Conservation (phyloP, 23 tunicate genomes). For the Styela clava region DNA sequence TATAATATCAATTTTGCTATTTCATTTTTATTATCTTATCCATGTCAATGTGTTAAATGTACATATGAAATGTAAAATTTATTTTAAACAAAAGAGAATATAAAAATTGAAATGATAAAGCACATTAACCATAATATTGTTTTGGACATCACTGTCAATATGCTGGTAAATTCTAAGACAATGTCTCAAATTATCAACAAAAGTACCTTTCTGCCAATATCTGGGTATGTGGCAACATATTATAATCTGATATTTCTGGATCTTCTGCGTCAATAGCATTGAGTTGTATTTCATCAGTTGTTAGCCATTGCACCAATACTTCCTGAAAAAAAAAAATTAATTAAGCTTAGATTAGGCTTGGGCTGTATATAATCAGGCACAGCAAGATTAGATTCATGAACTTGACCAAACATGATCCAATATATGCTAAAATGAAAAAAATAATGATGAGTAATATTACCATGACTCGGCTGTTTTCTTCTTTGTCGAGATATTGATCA, state of each 20-base stretch:
- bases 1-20: neutral
- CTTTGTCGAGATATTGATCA: slow-evolving; percentile 90
- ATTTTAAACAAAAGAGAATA: no score
- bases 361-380: no score
- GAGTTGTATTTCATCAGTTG: slow-evolving; percentile 72
- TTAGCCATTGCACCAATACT: slow-evolving; percentile 77
- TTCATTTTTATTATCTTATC: neutral
- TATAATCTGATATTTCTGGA: slow-evolving; percentile 96
- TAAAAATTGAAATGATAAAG: no score
- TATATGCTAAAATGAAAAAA: slow-evolving; percentile 48
- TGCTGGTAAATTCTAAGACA: no score
- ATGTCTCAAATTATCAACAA: no score
- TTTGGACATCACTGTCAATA: no score
- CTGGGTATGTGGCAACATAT: slow-evolving; percentile 78
- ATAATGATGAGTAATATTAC: slow-evolving; percentile 25
- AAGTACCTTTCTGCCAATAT: slow-evolving; percentile 59
- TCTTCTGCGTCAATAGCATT: slow-evolving; percentile 90
- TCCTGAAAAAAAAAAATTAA: slow-evolving; percentile 36
- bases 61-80: no score
- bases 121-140: no score
- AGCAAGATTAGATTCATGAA: no score
- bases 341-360: neutral
- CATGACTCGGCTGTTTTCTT: slow-evolving; percentile 88
- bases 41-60: no score
- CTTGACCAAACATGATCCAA: no score